Evolutionary conservation across 2,888 invertebrate species (phyloP).

Genomic region (Chalcosyrphus nemorum): DNA sequence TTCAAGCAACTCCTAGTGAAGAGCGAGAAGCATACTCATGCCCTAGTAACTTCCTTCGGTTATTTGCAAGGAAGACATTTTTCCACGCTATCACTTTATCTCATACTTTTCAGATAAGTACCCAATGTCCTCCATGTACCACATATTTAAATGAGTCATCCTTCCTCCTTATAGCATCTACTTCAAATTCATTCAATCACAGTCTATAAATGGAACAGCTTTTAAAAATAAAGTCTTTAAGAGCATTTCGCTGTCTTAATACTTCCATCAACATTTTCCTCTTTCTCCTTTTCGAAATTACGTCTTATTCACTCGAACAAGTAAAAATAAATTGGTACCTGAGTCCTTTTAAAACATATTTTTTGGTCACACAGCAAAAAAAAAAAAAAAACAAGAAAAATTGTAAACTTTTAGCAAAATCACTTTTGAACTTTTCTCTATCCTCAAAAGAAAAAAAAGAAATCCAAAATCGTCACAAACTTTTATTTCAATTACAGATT

Average conservation of each 20-base stretch:
- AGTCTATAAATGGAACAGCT: background rate
- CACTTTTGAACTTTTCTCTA: conserved; percentile 45
- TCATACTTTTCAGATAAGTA: too few species aligned
- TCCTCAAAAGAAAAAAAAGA: background rate
- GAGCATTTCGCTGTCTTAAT: conserved; percentile 8
- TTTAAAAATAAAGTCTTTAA: background rate
- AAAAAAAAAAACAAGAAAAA: too few species aligned
- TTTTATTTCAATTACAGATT: conserved; percentile 68
- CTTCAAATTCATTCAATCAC: background rate
- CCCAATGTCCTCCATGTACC: too few species aligned
- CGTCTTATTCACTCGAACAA: conserved; percentile 50
- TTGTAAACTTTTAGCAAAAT: conserved; percentile 47
- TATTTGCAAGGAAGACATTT: too few species aligned
- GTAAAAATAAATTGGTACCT: conserved; percentile 55
- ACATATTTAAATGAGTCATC: background rate
- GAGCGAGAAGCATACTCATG: too few species aligned
- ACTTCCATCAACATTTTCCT: background rate
- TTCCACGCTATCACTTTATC: too few species aligned
- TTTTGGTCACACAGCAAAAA: too few species aligned
- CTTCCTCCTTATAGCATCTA: background rate
- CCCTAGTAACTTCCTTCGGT: too few species aligned
- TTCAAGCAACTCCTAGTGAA: too few species aligned
- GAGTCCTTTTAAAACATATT: background rate
- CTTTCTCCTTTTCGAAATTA: conserved; percentile 1
- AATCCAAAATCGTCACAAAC: conserved; percentile 38